Evolutionary conservation across 2,888 invertebrate species (phyloP), one percentile per base, ranked within the genome.

Genomic region (Campopleginae sp.): DNA sequence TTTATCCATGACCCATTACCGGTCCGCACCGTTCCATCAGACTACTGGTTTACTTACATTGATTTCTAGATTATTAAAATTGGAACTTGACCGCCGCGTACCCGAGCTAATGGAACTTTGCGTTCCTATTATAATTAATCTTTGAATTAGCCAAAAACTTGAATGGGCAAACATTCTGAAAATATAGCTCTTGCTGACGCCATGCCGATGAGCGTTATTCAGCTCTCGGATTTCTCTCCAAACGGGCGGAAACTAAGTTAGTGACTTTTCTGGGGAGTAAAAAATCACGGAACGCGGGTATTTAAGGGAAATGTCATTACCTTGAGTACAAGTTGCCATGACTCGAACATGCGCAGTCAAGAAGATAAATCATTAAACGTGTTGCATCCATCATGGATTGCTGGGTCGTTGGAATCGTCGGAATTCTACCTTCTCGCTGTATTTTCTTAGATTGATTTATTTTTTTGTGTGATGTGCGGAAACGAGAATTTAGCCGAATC

Each of bases 401-500:
- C 17, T 23, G 23, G 31, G 38, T 48, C 44, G 68, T 74, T 44
- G 42, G 17, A 27, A 17, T 58, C 61, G 33, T 23, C 27, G 58
- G 31, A 71, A 31, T 14, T 58, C 54, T 46, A 58, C 48, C 68
- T 82, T 75, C 72, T 61, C n/a, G n/a, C 23, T 31, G 38, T 42
- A 38, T 27, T 31, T 76, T 54, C 33, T 19, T 68, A 23, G 14
- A 17, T 12, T 31, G 3, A 17, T 68, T 2, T 65, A 19, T 76
- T 19, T 31, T 58, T 68, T 76, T 68, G 74, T 23, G 66, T 44
- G 72, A 80, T 74, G 79, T 70, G 84, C 79, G 82, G 70, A 80
- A 85, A 87, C 79, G 85, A 82, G 86, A 88, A 89, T 89, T 88
- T 86, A 87, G 88, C 81, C 88, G 90, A 90, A 90, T 90, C 90